Evolutionary conservation across 1,140 invertebrate genomes (phyloP).

Genomic region (Asbolus verrucosus): DNA sequence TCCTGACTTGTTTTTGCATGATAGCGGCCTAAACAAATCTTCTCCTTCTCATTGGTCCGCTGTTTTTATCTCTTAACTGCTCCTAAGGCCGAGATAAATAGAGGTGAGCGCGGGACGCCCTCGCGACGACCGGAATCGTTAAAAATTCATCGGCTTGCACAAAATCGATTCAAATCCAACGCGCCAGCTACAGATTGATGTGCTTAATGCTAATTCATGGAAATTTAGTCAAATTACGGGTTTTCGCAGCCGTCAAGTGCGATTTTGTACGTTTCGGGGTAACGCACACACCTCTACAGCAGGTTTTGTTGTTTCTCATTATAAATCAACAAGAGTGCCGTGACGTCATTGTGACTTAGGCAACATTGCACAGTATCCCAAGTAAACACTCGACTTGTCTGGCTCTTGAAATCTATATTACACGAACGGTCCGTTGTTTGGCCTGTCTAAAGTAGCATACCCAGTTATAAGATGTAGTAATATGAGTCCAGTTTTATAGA

Average conservation of each 20-base stretch:
- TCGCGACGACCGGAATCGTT: constrained; percentile 12
- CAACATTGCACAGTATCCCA: constrained; percentile 53
- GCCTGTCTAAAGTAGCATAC: constrained; percentile 47
- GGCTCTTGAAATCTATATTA: constrained; percentile 16
- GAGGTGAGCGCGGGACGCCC: constrained; percentile 42
- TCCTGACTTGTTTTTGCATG: constrained; percentile 48
- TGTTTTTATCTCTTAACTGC: constrained; percentile 46
- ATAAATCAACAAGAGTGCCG: constrained; percentile 61
- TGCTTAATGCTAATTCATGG: constrained; percentile 10
- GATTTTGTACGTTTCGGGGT: constrained; percentile 27
- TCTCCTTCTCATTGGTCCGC: constrained; percentile 44
- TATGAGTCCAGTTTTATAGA: constrained; percentile 46
- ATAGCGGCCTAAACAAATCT: constrained; percentile 48
- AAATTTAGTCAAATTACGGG: constrained; percentile 29
- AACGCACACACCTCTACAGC: constrained; percentile 50
- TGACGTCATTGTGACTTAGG: constrained; percentile 58
- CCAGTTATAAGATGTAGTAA: constrained; percentile 48
- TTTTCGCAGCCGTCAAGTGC: constrained; percentile 12
- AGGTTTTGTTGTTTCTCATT: constrained; percentile 61
- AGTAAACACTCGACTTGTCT: background rate
- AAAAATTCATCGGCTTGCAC: constrained; percentile 13
- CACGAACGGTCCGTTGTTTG: constrained; percentile 1
- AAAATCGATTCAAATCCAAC: constrained; percentile 8
- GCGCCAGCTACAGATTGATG: background rate
- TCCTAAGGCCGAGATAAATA: constrained; percentile 41